Conservation (phyloP, 2,888 invertebrate species). For the Caenorhabditis virilis region DNA sequence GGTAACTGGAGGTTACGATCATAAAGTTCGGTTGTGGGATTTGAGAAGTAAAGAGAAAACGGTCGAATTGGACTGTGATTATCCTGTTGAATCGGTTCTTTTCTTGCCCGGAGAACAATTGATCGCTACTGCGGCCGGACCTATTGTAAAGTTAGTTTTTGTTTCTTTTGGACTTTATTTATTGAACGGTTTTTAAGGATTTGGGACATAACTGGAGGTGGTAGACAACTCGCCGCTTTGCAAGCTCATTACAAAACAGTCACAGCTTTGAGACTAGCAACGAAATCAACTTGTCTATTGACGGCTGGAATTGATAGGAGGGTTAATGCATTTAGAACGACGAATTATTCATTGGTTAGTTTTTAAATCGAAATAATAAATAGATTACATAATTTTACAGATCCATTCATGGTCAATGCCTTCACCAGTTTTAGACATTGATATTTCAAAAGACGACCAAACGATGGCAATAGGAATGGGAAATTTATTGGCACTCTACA, state of each 20-base stretch:
- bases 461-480: conserved; percentile 85
- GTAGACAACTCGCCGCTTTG: conserved; percentile 82
- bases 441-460: conserved; percentile 78
- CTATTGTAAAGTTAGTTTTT: conserved; percentile 39
- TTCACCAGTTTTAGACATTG: conserved; percentile 86
- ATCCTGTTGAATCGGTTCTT: conserved; percentile 85
- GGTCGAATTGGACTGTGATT: conserved; percentile 79
- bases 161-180: conserved; percentile 1
- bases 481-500: conserved; percentile 84
- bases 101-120: conserved; percentile 88
- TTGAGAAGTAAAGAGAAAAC: conserved; percentile 38
- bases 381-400: conserved; percentile 4
- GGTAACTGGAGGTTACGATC: conserved; percentile 64
- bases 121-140: conserved; percentile 82
- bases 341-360: conserved; percentile 54
- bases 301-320: conserved; percentile 86
- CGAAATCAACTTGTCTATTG: conserved; percentile 80
- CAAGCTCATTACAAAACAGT: conserved; percentile 94
- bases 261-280: conserved; percentile 81
- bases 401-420: conserved; percentile 89
- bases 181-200: conserved; percentile 71
- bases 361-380: neutral
- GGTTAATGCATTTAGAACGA: conserved; percentile 56
- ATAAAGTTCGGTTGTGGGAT: conserved; percentile 83
- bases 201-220: conserved; percentile 86